Conservation (phyloP, 1,140 invertebrate species). For the Lucilia cuprina region DNA sequence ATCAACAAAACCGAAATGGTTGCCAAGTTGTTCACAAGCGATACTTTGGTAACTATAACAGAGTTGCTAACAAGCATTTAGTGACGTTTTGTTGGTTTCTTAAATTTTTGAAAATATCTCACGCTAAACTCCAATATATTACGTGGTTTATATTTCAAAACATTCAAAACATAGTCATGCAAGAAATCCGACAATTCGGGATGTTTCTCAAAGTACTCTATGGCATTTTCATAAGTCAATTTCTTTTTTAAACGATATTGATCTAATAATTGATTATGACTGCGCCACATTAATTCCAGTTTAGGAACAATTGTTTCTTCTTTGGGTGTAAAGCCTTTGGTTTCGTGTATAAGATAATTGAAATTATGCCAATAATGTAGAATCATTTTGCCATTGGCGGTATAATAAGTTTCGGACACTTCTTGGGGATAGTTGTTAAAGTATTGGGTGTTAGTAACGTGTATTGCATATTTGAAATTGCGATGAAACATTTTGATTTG, state of each 20-base stretch:
- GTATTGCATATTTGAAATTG: slow-evolving; percentile 48
- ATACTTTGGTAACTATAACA: too few relatives aligned
- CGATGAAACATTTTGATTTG: slow-evolving; percentile 54
- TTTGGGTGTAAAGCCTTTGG: slow-evolving; percentile 43
- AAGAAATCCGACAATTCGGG: slow-evolving; percentile 51
- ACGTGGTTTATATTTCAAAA: slow-evolving; percentile 54
- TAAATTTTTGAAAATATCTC: slow-evolving; percentile 56
- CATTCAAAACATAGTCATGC: slow-evolving; percentile 52
- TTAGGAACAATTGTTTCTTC: slow-evolving; percentile 45
- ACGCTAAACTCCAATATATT: slow-evolving; percentile 56
- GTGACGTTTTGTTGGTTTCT: slow-evolving; percentile 22
- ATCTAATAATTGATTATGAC: slow-evolving; percentile 40
- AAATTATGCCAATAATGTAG: slow-evolving; percentile 53
- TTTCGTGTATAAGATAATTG: slow-evolving; percentile 52
- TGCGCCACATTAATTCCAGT: slow-evolving; percentile 55
- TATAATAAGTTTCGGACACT: slow-evolving; percentile 53
- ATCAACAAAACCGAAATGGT: not conserved
- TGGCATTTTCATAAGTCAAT: slow-evolving; percentile 52
- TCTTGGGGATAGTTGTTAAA: slow-evolving; percentile 56
- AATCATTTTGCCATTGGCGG: slow-evolving; percentile 48
- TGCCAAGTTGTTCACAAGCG: not conserved
- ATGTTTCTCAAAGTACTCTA: slow-evolving; percentile 44
- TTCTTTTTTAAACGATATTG: slow-evolving; percentile 46
- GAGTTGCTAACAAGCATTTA: not conserved
- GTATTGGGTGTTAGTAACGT: slow-evolving; percentile 52